Evolutionary conservation across 2,797 vertebrate genomes (phyloP), one percentile per base, ranked within the genome.

Genomic region (Dendrocincla tyrannina): DNA sequence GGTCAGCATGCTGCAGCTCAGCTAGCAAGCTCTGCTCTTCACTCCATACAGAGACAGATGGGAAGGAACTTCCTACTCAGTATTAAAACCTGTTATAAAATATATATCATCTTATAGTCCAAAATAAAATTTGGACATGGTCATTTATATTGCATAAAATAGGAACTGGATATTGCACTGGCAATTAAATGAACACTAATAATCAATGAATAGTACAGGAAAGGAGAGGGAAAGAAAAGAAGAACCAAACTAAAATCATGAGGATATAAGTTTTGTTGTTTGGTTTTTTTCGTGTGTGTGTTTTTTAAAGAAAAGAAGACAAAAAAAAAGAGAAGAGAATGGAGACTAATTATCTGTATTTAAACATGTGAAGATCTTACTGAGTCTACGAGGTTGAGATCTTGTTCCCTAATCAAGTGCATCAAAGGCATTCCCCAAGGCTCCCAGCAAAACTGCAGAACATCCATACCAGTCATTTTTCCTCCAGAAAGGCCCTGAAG

Each of bases 291-390:
- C 30, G 11, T 52, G 27, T 25, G 23, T 47, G 11, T 24, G 28
- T 30, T 52, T 52, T 52, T 52, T 52, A 30, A 52, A 52, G 50
- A 30, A 52, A 44, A 44, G 44, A 44, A 44, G 19, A 18, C 17
- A 42, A 44, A 19, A 44, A 7, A 14, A n/a, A 58, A 37, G 53
- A 27, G 9, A 44, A 81, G 39, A 88, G 47, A 93, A 92, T 44
- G 42, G 85, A 90, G 86, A 96, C 70, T 95, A 96, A 96, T 97
- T 94, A 95, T 88, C 88, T 85, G 70, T 95, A 94, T 96, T 94
- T 95, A 95, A 96, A 70, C 80, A 89, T 84, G 55, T 85, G 91
- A 95, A 74, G 82, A 92, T 96, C 85, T 92, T 53, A 95, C 88
- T 69, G 55, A 94, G 77, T 68, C 78, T 87, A 88, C 59, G 79